Evolutionary conservation across 2,797 vertebrate genomes (phyloP), one percentile per base, ranked within the genome.

Genomic region (Borostomias antarcticus): DNA sequence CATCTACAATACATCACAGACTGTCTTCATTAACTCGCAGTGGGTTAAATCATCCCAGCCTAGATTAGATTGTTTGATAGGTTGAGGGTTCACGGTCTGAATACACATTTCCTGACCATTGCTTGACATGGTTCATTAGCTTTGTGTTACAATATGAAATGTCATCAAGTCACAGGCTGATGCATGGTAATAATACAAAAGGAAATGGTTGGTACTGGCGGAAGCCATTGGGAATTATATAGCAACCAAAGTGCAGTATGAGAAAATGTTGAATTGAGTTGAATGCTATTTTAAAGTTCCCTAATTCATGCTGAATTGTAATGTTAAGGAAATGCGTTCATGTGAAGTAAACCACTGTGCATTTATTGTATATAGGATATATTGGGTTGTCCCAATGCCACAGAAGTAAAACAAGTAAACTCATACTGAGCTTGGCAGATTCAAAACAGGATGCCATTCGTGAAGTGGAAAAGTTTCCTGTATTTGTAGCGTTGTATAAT

Each of bases 361-460:
- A 10, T 1, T 50, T 1, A 19, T 50, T 52, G 25, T 25, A 26
- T 52, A 9, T 10, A 37, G 32, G 45, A 45, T 30, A 58, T 2
- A 33, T 13, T 32, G 25, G 19, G 63, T 56, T 2, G 56, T 45
- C 64, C 17, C 45, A 48, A 21, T 52, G 53, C 54, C 48, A 37
- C 65, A 70, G 70, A 65, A 11, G 21, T 9, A 32, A 53, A 74
- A 57, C 21, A 23, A 53, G 9, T 74, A 26, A 62, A 33, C 70
- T 72, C 51, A 19, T 67, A 77, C 47, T 62, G 35, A 73, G 60
- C 77, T 83, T 81, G 79, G 75, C 53, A 57, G 45, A 67, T 67
- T 84, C 80, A 73, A 81, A 81, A 32, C 73, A 76, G 77, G 66
- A 86, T 73, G 60, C 73, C 61, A 80, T 86, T 87, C 78, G 61